Conservation (phyloP, 1,140 invertebrate genomes). For the Listronotus oregonensis region DNA sequence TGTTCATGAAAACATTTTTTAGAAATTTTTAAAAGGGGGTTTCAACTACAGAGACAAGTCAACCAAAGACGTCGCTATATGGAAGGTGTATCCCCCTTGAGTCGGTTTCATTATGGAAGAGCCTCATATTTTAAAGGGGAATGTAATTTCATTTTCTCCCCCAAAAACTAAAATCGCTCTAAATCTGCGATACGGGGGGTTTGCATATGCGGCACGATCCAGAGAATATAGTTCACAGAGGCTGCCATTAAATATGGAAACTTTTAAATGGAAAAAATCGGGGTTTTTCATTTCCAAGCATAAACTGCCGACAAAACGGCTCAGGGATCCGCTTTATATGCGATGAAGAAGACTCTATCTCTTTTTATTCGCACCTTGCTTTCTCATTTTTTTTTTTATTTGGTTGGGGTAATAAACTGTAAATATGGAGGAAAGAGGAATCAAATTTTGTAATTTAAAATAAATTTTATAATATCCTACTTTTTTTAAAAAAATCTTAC, state of each 20-base stretch:
- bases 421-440: slow-evolving; percentile 5
- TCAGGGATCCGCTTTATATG: slow-evolving; percentile 56
- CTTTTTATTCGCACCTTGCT: slow-evolving; percentile 46
- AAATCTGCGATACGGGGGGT: slow-evolving; percentile 52
- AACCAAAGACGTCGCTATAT: neutral
- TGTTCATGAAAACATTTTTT: too few relatives aligned
- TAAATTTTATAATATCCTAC: too few relatives aligned
- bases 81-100: slow-evolving; percentile 49
- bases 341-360: slow-evolving; percentile 40
- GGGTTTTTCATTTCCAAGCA: slow-evolving; percentile 57
- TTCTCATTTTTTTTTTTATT: slow-evolving; percentile 25
- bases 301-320: slow-evolving; percentile 58
- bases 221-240: slow-evolving; percentile 54
- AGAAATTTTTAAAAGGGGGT: too few relatives aligned
- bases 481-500: too few relatives aligned
- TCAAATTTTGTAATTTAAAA: too few relatives aligned
- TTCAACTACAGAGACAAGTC: neutral
- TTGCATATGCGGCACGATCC: slow-evolving; percentile 53
- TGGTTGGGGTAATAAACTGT: slow-evolving; percentile 24
- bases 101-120: slow-evolving; percentile 56
- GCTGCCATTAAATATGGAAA: slow-evolving; percentile 57
- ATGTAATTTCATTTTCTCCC: slow-evolving; percentile 58
- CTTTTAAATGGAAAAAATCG: slow-evolving; percentile 58
- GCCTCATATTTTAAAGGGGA: slow-evolving; percentile 58
- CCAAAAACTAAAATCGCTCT: slow-evolving; percentile 57